Percentiles rank a stretch among this genome's conserved stretches.
Evolutionary conservation across 2,888 invertebrate genomes (phyloP).

Genomic region (Furcula furcula): DNA sequence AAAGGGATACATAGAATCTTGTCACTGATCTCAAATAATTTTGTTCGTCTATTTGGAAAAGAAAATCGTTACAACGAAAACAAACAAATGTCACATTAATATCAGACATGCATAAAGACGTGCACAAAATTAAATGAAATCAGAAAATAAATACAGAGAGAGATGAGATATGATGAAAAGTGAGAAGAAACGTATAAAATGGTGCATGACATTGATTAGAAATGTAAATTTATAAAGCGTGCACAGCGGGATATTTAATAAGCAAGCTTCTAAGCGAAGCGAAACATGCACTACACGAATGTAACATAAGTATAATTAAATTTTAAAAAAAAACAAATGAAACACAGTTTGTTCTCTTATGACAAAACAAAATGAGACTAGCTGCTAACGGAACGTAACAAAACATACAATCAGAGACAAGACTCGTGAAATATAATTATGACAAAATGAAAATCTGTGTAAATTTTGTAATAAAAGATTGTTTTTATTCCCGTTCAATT

Average conservation of each 20-base stretch:
- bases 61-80: constrained; percentile 20
- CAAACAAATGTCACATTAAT: constrained; percentile 24
- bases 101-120: constrained; percentile 38
- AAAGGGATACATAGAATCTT: constrained; percentile 63
- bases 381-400: constrained; percentile 40
- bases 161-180: constrained; percentile 22
- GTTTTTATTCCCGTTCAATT: constrained; percentile 77
- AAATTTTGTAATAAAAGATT: constrained; percentile 75
- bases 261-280: constrained; percentile 57
- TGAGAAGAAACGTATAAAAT: constrained; percentile 18
- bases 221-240: constrained; percentile 33
- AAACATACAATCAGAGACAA: constrained; percentile 68
- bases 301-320: constrained; percentile 19
- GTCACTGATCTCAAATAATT: constrained; percentile 80
- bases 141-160: constrained; percentile 43
- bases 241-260: constrained; percentile 30
- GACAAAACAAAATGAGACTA: constrained; percentile 45
- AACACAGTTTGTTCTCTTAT: constrained; percentile 45
- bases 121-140: constrained; percentile 79
- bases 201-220: constrained; percentile 18
- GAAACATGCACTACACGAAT: constrained; percentile 49
- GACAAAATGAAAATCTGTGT: constrained; percentile 64
- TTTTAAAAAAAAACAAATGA: constrained; percentile 36
- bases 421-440: constrained; percentile 46
- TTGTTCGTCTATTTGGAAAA: constrained; percentile 36